Evolutionary conservation across 2,113 vertebrate genomes (phyloP), one percentile per base, ranked within the genome.

Genomic region (Dipodomys ordii): DNA sequence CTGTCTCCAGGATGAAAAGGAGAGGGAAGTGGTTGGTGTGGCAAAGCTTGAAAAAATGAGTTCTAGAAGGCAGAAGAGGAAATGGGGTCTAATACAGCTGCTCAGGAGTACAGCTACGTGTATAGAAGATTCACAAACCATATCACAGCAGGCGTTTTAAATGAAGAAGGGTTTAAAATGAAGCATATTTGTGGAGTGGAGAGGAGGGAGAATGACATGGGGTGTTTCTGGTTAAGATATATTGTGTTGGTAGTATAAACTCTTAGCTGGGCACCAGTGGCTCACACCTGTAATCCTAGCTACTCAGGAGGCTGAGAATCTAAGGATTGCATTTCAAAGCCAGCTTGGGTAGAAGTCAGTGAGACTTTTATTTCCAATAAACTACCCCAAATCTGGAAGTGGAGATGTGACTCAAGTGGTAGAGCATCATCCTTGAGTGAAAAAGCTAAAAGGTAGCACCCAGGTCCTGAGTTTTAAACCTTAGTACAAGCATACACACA

Each of bases 101-200:
- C 53, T 74, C 68, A 67, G 46, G 79, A 80, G 10, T 62, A 60
- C 74, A 78, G 20, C 35, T 39, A 87, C 62, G 23, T 90, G 35
- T 80, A 67, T 49, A 57, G n/a, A 68, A 84, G 60, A 65, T 22
- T 69, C 23, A 53, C 13, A 53, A 72, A 46, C 64, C 6, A 7
- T 35, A 68, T 83, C 12, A 49, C 35, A 62, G 53, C 69, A 74
- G 8, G 18, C 60, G 32, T 27, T 78, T 84, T 57, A 76, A 53
- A 68, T n/a, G n/a, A 39, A 84, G 44, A 78, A 87, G 11, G 7
- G 2, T 69, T 91, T 83, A 83, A 39, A 72, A 87, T 46, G 68
- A 87, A 85, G 39, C 77, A 39, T n/a, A 91, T 89, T 96, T 7
- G 72, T 68, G 64, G 74, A 32, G 30, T 23, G 16, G 44, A 74